Evolutionary conservation across 37 sponge, comb jelly and placozoan species (phyloP).

Genomic region (Bolinopsis microptera): DNA sequence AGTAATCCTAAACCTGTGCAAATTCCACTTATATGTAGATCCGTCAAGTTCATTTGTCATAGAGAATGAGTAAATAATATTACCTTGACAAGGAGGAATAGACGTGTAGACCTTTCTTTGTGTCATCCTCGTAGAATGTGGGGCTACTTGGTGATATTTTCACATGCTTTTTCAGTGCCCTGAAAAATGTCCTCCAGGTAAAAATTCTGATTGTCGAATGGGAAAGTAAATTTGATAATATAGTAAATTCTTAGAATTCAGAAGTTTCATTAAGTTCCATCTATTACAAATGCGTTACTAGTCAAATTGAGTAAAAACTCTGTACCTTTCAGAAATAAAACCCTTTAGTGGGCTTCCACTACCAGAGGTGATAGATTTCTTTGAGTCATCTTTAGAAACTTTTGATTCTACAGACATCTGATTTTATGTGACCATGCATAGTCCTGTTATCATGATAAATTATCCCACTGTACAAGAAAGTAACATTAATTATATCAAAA

Average conservation of each 20-base stretch:
- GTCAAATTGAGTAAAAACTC: too few relatives aligned
- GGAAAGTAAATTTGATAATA: too few relatives aligned
- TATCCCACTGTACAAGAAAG: too few relatives aligned
- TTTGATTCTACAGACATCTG: conserved; percentile 11
- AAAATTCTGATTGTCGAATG: too few relatives aligned
- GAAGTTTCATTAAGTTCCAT: too few relatives aligned
- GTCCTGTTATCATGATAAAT: background rate
- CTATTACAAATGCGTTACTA: too few relatives aligned
- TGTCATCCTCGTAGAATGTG: conserved; percentile 16
- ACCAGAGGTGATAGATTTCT: background rate
- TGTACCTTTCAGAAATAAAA: background rate
- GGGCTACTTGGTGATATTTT: background rate
- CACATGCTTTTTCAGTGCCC: background rate
- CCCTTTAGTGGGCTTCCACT: background rate
- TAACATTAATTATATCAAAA: too few relatives aligned
- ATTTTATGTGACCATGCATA: background rate
- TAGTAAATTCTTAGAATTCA: too few relatives aligned
- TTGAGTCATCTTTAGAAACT: background rate
- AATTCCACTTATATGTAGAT: too few relatives aligned
- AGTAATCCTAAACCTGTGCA: too few relatives aligned
- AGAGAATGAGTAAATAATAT: too few relatives aligned
- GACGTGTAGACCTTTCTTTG: background rate
- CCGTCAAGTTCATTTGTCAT: too few relatives aligned
- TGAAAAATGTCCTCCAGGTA: background rate
- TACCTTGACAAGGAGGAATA: conserved; percentile 1